Base-by-base conservation (phyloP, 2,797 vertebrate genomes). In the Ara ararauna region DNA sequence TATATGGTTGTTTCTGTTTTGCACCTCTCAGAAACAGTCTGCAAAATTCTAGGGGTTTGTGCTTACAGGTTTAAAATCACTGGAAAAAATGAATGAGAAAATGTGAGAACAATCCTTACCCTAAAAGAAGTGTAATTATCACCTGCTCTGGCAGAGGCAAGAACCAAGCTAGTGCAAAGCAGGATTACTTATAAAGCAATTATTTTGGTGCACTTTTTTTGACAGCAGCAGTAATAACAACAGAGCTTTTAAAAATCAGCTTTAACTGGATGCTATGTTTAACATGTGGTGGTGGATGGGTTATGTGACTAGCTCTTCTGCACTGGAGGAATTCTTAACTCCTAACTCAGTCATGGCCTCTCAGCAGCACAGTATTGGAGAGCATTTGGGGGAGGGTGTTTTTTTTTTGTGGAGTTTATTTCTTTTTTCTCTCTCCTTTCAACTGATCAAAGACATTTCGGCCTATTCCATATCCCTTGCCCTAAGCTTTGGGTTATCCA, bases 401-500 rank as follows among this genome's bases (percentile, higher is more conserved):
- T 7, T 19, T 61, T 61, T 64, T 61, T 56, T 44, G 7, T 40
- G 32, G 7, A 67, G 10, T 19, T 21, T 60, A 10, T 68, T 36
- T 70, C 27, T 29, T 20, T 53, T 67, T 73, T 86, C 54, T 3
- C 47, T 77, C 22, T 74, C 20, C 50, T 84, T 77, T 90, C 5
- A 8, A 30, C 61, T 68, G 84, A 94, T 95, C 91, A 95, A 86
- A 96, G 89, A 42, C 34, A 38, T 56, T 75, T 90, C 20, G 2
- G 53, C 27, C 66, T 89, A 16, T 68, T 91, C 29, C 36, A n/a
- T 54, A 73, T 87, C 38, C 9, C 42, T 58, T 85, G 13, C 71
- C 19, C 88, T 84, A 71, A 87, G 42, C 47, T 76, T 79, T 84
- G 50, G 16, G 42, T 95, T 94, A 94, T 85, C 90, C 82, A 58